Evolutionary conservation across 2,797 vertebrate genomes (phyloP).

Genomic region (Siniperca scherzeri): DNA sequence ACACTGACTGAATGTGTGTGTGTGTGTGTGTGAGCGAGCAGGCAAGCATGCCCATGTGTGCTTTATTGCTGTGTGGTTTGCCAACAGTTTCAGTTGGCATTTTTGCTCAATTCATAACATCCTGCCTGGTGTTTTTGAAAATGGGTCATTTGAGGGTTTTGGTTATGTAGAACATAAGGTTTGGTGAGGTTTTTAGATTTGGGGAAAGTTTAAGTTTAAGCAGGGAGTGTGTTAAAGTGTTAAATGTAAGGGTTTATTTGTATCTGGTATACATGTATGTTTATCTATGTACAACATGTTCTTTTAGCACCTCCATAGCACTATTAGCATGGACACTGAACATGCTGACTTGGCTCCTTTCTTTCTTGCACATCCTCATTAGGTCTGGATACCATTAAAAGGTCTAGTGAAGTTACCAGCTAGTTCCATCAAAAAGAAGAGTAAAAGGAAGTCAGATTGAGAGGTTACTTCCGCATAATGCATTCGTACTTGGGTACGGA

Average conservation of each 20-base stretch:
- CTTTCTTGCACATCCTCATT: constrained; percentile 56
- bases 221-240: not conserved
- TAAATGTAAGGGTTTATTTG: not conserved
- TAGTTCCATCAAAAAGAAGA: not conserved
- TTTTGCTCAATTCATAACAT: constrained; percentile 14
- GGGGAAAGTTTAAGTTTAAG: not conserved
- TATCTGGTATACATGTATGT: not conserved
- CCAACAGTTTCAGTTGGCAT: constrained; percentile 2
- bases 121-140: not conserved
- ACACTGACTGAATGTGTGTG: not conserved
- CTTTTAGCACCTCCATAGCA: not conserved
- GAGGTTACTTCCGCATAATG: constrained; percentile 35
- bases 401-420: not conserved
- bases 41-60: not conserved
- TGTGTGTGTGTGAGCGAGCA: not conserved
- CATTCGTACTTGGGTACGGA: constrained; percentile 29
- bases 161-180: not conserved
- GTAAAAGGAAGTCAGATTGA: constrained; percentile 32
- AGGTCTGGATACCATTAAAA: not conserved
- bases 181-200: not conserved
- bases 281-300: constrained; percentile 12
- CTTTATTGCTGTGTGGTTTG: not conserved
- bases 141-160: not conserved
- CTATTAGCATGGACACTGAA: constrained; percentile 9
- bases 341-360: constrained; percentile 57